Percentiles rank a stretch among this genome's conserved stretches.
These are phyloP conservation scores for Hirtodrosophila duncani DNA, from an alignment of 2,888 invertebrate species.

Conservation along the genomic window DNA sequence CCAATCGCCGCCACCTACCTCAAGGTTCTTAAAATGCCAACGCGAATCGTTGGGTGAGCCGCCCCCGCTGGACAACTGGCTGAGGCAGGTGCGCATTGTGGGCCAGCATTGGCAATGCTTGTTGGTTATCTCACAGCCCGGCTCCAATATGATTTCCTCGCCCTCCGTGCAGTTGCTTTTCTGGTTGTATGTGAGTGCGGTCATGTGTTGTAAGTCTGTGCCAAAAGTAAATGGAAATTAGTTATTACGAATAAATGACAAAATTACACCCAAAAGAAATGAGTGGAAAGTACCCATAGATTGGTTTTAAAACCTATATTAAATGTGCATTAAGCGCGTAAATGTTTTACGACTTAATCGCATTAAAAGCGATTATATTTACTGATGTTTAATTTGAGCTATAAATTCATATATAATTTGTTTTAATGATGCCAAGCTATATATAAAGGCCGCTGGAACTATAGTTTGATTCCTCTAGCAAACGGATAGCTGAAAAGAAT, in stretches of 20 bases:
- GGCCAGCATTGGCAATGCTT: constrained; percentile 78
- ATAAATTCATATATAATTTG: constrained; percentile 7
- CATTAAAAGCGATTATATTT: constrained; percentile 24
- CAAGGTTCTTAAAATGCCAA: constrained; percentile 78
- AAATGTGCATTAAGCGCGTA: constrained; percentile 31
- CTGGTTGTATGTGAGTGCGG: constrained; percentile 60
- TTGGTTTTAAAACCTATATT: constrained; percentile 26
- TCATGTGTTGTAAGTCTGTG: constrained; percentile 74
- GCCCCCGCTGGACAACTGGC: constrained; percentile 60
- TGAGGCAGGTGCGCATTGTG: constrained; percentile 75
- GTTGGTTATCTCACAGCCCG: constrained; percentile 78
- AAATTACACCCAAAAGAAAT: background rate
- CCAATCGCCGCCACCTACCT: constrained; percentile 58
- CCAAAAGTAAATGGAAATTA: constrained; percentile 9
- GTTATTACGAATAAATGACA: constrained; percentile 1
- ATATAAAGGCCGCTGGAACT: background rate
- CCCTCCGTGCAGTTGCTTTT: constrained; percentile 75
- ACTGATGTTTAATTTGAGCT: background rate
- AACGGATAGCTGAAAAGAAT: background rate
- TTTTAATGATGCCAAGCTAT: no score
- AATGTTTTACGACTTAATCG: constrained; percentile 12
- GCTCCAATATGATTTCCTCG: constrained; percentile 75
- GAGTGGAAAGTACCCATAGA: background rate
- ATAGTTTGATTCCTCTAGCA: no score
- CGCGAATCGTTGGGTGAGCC: constrained; percentile 71